These are phyloP conservation scores for Carlito syrichta DNA, from an alignment of 2,113 vertebrate species.

Conservation along the genomic window DNA sequence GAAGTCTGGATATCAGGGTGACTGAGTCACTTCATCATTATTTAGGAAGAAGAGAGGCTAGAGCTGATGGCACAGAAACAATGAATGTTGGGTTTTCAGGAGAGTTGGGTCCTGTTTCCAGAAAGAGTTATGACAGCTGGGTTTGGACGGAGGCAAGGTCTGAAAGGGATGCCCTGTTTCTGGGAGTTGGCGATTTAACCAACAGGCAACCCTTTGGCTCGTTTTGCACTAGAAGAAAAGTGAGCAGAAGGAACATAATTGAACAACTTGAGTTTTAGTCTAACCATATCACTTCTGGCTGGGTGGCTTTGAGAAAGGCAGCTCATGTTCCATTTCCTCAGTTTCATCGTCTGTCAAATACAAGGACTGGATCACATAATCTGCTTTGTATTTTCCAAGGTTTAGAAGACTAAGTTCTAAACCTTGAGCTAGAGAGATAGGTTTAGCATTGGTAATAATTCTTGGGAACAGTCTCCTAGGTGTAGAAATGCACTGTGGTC, in stretches of 20 bases:
- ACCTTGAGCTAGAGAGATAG: background rate
- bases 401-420: background rate
- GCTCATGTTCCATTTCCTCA: background rate
- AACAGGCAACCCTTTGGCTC: background rate
- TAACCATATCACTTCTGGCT: background rate
- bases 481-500: accelerated
- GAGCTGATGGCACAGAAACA: background rate
- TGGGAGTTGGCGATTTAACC: background rate
- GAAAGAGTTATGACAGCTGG: background rate
- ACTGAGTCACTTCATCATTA: background rate
- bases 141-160: background rate
- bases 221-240: background rate
- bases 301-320: background rate
- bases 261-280: background rate
- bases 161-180: too few species aligned
- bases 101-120: background rate
- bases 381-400: background rate
- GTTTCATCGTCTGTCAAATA: background rate
- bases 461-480: background rate
- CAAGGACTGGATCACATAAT: background rate
- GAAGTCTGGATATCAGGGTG: background rate
- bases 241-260: background rate
- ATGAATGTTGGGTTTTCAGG: background rate
- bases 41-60: background rate
- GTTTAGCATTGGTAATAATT: too few species aligned